Evolutionary conservation across 2,888 invertebrate genomes (phyloP).

Genomic region (Melipona bicolor): DNA sequence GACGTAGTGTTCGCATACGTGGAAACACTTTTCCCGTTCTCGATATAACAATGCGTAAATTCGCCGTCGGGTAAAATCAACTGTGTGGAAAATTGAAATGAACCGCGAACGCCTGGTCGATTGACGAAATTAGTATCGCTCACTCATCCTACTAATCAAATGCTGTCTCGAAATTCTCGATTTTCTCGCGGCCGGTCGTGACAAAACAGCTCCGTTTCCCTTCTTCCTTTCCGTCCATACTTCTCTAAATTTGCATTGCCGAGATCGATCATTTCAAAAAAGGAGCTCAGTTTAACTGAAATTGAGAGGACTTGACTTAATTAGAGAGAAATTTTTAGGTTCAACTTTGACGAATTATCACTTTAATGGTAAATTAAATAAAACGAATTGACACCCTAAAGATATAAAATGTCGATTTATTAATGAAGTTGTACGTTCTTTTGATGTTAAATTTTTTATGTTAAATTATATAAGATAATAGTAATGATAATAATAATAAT

Average conservation of each 20-base stretch:
- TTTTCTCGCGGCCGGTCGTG: background rate
- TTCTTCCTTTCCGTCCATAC: background rate
- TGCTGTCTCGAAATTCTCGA: conserved; percentile 49
- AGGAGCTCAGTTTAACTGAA: too few species aligned
- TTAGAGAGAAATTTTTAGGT: too few species aligned
- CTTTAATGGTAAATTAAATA: too few species aligned
- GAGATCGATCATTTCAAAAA: background rate
- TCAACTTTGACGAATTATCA: too few species aligned
- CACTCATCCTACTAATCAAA: conserved; percentile 55
- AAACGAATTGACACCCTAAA: too few species aligned
- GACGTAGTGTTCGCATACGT: conserved; percentile 39
- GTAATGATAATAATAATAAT: too few species aligned
- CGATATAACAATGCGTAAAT: conserved; percentile 66
- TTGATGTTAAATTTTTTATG: too few species aligned
- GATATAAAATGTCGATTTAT: too few species aligned
- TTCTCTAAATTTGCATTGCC: too few species aligned
- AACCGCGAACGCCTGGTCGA: conserved; percentile 58
- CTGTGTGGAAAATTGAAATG: conserved; percentile 61
- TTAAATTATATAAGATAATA: too few species aligned
- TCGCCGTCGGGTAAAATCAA: conserved; percentile 37
- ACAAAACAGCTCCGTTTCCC: conserved; percentile 7
- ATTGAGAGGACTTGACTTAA: background rate
- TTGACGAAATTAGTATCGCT: conserved; percentile 63
- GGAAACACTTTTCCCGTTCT: conserved; percentile 43
- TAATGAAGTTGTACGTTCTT: too few species aligned